Percentiles rank a stretch among this genome's conserved stretches.
phyloP scores from a whole-genome alignment of 37 sponge, comb jelly and placozoan species.

The Beroe ovata region DNA sequence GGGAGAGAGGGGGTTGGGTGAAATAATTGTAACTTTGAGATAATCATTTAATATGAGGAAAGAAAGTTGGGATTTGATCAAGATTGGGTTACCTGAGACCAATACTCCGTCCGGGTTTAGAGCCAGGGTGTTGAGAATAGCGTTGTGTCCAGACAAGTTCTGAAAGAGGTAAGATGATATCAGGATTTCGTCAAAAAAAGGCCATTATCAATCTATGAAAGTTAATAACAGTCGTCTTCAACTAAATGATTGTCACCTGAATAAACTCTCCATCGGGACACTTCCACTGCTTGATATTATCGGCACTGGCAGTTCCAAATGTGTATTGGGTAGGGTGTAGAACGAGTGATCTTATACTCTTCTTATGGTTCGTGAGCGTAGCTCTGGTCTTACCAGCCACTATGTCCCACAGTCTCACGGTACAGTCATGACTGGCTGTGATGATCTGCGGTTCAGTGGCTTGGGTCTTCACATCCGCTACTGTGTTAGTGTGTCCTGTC shows the following conservation, averaged over 20 bases:
- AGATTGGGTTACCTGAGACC: constrained; percentile 80
- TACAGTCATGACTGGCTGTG: constrained; percentile 95
- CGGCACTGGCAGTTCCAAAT: constrained; percentile 92
- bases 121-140: constrained; percentile 87
- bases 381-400: constrained; percentile 93
- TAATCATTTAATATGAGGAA: too few species aligned
- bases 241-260: too few species aligned
- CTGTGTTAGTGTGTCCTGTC: constrained; percentile 96
- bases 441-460: constrained; percentile 94
- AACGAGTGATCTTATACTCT: constrained; percentile 85
- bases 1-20: too few species aligned
- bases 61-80: not conserved
- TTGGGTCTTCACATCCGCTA: constrained; percentile 82
- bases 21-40: too few species aligned
- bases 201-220: too few species aligned
- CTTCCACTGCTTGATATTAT: constrained; percentile 98
- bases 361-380: constrained; percentile 98
- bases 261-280: constrained; percentile 97
- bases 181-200: too few species aligned
- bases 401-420: constrained; percentile 95
- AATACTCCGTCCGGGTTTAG: constrained; percentile 89
- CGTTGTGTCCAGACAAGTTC: constrained; percentile 92
- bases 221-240: too few species aligned
- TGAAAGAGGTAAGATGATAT: too few species aligned
- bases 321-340: constrained; percentile 91